Percentiles rank a stretch among this genome's conserved stretches.
Evolutionary conservation across 2,888 invertebrate genomes (phyloP).

Genomic region (Liposcelis brunnea): DNA sequence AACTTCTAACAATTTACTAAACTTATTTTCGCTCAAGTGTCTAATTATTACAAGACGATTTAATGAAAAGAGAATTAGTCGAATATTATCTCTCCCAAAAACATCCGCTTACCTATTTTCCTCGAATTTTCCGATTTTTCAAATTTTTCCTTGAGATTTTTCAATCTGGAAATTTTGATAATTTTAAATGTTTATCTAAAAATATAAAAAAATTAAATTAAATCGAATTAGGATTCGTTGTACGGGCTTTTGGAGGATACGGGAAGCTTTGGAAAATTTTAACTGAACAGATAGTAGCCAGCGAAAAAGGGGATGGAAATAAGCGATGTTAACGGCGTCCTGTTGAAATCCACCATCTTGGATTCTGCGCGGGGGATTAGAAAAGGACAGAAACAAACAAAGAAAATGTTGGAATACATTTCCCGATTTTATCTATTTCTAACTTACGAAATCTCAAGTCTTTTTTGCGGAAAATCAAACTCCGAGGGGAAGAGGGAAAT

Average conservation of each 20-base stretch:
- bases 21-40: conserved; percentile 4
- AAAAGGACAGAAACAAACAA: too few species aligned
- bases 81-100: conserved; percentile 4
- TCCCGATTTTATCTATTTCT: too few species aligned
- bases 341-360: not conserved
- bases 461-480: too few species aligned
- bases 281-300: too few species aligned
- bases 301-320: too few species aligned
- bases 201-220: not conserved
- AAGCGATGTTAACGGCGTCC: too few species aligned
- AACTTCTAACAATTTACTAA: conserved; percentile 6
- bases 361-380: conserved; percentile 1
- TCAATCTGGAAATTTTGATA: not conserved
- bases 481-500: too few species aligned
- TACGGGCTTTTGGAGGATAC: not conserved
- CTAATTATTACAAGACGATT: conserved; percentile 7
- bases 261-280: too few species aligned
- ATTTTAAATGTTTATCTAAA: not conserved
- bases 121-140: not conserved
- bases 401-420: too few species aligned
- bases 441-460: too few species aligned
- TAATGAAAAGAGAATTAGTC: not conserved
- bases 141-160: not conserved
- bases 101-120: not conserved
- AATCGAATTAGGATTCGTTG: not conserved